Evolutionary conservation across 2,888 invertebrate species (phyloP).

Genomic region (Chouioia cunea): DNA sequence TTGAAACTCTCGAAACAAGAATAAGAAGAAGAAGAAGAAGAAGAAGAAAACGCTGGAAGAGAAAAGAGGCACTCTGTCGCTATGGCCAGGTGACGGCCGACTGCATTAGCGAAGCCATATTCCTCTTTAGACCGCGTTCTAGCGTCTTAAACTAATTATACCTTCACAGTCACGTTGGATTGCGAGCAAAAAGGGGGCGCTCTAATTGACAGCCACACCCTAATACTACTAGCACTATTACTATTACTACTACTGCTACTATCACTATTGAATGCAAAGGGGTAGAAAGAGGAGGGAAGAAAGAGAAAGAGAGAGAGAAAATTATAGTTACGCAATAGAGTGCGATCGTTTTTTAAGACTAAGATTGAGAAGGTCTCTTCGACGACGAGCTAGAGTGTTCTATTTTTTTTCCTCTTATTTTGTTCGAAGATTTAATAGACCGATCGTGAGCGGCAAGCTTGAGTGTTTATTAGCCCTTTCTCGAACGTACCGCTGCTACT

Average conservation of each 20-base stretch:
- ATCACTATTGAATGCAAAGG: background rate
- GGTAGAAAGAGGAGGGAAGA: background rate
- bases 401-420: too few species aligned
- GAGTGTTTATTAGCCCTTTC: too few species aligned
- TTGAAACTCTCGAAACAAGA: background rate
- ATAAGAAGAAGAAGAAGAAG: background rate
- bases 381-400: too few species aligned
- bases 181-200: constrained; percentile 45
- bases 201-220: constrained; percentile 54
- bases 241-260: background rate
- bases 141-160: constrained; percentile 62
- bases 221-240: background rate
- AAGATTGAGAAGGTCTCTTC: too few species aligned
- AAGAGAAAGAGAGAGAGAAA: constrained; percentile 4
- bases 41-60: background rate
- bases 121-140: constrained; percentile 42
- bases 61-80: background rate
- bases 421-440: too few species aligned
- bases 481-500: too few species aligned
- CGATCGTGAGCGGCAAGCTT: too few species aligned
- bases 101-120: constrained; percentile 58
- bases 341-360: background rate
- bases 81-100: constrained; percentile 10
- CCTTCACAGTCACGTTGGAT: constrained; percentile 59
- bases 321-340: constrained; percentile 34